Conservation (phyloP, 2,888 invertebrate species). For the Lasioglossum marginatum region DNA sequence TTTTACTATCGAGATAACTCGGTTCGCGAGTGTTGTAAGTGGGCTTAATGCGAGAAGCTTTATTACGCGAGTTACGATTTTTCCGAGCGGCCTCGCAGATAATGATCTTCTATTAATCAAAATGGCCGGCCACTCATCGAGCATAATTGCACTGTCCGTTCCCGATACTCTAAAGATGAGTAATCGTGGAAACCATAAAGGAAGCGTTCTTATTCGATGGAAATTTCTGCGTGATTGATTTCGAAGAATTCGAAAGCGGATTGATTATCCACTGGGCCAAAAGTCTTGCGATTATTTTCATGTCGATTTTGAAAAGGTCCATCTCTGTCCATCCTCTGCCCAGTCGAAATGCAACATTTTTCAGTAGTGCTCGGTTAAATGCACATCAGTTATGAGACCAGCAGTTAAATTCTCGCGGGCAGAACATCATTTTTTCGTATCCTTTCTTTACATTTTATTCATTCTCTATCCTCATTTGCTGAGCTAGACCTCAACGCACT, state of each 20-base stretch:
- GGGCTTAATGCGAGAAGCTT: slow-evolving; percentile 53
- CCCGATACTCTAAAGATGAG: slow-evolving; percentile 3
- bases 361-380: too few relatives aligned
- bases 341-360: not conserved
- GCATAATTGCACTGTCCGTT: slow-evolving; percentile 38
- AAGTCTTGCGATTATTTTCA: not conserved
- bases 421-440: too few relatives aligned
- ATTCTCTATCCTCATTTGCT: too few relatives aligned
- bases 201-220: not conserved
- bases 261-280: not conserved
- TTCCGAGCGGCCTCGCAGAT: slow-evolving; percentile 13
- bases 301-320: not conserved
- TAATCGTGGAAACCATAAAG: not conserved
- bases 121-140: slow-evolving; percentile 25
- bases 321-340: too few relatives aligned
- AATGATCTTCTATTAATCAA: slow-evolving; percentile 52
- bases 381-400: too few relatives aligned
- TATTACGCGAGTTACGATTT: slow-evolving; percentile 49
- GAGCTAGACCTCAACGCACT: too few relatives aligned
- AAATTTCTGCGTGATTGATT: not conserved
- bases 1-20: slow-evolving; percentile 60
- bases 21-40: slow-evolving; percentile 38
- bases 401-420: too few relatives aligned
- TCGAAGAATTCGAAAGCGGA: not conserved
- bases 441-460: too few relatives aligned